These are phyloP conservation scores for Arctopsyche grandis DNA, from an alignment of 1,140 invertebrate genomes.

Conservation along the genomic window DNA sequence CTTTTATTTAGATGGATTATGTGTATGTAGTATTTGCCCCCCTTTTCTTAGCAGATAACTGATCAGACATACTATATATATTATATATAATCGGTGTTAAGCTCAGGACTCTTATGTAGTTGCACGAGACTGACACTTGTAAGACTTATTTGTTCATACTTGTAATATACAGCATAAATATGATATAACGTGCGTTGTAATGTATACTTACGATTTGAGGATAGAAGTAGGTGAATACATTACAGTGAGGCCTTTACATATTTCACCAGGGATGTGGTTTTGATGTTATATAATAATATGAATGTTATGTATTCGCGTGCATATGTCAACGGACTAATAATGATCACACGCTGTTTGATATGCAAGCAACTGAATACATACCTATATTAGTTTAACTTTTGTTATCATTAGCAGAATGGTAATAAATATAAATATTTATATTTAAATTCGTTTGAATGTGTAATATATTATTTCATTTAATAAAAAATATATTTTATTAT, in stretches of 20 bases:
- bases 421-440: neutral
- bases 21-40: no score
- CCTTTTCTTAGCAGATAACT: no score
- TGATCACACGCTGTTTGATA: no score
- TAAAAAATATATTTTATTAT: slow-evolving; percentile 35
- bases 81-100: neutral
- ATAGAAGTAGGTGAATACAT: neutral
- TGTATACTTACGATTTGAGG: neutral
- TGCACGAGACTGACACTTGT: slow-evolving; percentile 2
- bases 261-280: neutral
- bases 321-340: neutral
- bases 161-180: no score
- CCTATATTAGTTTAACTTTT: no score
- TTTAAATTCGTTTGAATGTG: neutral
- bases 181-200: neutral
- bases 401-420: neutral
- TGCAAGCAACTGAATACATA: no score
- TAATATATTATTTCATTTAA: slow-evolving; percentile 30
- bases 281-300: neutral
- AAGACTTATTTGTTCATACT: slow-evolving; percentile 4
- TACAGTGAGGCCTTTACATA: neutral
- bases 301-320: neutral
- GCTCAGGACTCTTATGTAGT: slow-evolving; percentile 13
- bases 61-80: no score
- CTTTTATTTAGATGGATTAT: no score